Evolutionary conservation across 2,797 vertebrate species (phyloP).

Genomic region (Vipera ursinii): DNA sequence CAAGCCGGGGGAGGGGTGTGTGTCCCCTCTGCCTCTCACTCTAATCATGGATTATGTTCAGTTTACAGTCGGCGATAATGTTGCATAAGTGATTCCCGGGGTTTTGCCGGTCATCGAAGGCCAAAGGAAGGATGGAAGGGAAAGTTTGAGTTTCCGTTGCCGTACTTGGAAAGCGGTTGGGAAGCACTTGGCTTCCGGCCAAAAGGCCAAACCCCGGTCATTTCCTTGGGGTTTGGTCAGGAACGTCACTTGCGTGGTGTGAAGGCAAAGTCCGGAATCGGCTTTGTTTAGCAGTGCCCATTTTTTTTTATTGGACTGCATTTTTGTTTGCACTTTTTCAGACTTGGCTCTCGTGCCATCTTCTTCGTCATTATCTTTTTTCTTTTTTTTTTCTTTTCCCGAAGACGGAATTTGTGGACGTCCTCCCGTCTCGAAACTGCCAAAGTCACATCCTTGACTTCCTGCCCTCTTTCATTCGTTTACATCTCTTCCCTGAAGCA

Average conservation of each 20-base stretch:
- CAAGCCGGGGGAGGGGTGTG: background rate
- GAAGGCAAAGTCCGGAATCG: no score
- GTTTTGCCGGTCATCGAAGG: constrained; percentile 23
- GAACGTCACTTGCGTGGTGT: background rate
- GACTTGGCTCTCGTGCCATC: constrained; percentile 40
- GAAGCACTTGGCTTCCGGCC: background rate
- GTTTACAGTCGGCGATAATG: constrained; percentile 56
- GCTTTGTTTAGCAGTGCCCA: background rate
- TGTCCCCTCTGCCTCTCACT: background rate
- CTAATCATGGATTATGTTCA: constrained; percentile 16
- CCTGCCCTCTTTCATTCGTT: background rate
- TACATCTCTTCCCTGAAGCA: background rate
- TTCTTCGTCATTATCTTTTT: background rate
- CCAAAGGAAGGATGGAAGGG: background rate
- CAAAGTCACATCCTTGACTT: background rate
- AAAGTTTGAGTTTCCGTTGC: background rate
- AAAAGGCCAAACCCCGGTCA: background rate
- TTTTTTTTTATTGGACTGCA: background rate
- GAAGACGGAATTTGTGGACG: constrained; percentile 10
- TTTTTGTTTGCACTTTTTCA: background rate
- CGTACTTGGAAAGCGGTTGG: background rate
- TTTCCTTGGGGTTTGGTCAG: background rate
- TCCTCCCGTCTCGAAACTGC: background rate
- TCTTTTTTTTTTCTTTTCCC: background rate
- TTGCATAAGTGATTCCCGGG: constrained; percentile 49